phyloP scores from a whole-genome alignment of 1,140 invertebrate genomes.

The Bombus ignitus region DNA sequence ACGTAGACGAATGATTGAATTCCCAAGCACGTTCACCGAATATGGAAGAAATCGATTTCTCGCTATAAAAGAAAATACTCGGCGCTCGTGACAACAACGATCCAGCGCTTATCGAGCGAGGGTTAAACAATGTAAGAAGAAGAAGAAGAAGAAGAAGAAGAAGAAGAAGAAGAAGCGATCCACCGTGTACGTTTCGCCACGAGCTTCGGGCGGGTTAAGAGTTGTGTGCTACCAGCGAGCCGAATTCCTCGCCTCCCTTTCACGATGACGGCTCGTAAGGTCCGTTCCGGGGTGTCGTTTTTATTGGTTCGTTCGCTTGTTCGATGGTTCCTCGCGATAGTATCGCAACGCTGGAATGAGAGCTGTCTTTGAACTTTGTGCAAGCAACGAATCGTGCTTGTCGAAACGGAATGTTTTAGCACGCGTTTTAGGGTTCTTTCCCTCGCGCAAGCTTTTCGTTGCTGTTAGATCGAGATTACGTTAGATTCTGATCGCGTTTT shows the following conservation, averaged over 20 bases:
- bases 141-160: no score
- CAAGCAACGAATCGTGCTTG: no score
- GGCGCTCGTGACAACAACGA: no score
- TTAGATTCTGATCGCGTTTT: neutral
- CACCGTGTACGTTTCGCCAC: no score
- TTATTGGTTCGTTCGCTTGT: constrained; percentile 1
- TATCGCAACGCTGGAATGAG: neutral
- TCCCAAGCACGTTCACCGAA: no score
- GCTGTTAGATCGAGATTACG: neutral
- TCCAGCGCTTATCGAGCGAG: no score
- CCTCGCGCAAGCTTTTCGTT: no score
- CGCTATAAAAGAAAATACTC: no score
- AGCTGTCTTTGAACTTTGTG: neutral
- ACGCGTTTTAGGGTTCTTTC: neutral
- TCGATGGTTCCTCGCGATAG: neutral
- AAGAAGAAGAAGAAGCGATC: no score
- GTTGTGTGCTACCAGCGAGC: neutral
- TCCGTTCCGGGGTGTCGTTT: constrained; percentile 20
- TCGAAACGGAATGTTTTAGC: neutral
- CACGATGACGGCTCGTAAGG: constrained; percentile 6
- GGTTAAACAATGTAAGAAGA: no score
- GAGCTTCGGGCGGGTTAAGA: neutral
- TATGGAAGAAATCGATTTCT: no score
- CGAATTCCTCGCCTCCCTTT: constrained; percentile 10
- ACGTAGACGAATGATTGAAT: no score